Percentiles rank a stretch among this genome's conserved stretches.
Evolutionary conservation across 2,888 invertebrate species (phyloP).

Genomic region (Drosophila birchii): DNA sequence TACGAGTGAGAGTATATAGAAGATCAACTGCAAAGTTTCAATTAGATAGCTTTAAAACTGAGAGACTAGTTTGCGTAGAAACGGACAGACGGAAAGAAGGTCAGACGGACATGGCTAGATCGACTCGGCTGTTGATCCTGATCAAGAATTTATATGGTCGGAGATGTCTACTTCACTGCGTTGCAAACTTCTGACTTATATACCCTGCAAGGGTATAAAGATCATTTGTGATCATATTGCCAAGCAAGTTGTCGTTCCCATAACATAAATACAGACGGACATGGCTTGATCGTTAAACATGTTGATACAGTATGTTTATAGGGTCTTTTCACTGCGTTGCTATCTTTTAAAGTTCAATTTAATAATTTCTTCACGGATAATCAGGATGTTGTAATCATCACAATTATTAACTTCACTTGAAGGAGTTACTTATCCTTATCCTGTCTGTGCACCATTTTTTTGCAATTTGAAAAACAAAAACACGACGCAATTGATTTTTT

Average conservation of each 20-base stretch:
- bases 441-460: neutral
- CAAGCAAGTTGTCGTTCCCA: neutral
- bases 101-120: no score
- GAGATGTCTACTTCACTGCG: no score
- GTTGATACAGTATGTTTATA: no score
- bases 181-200: no score
- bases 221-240: neutral
- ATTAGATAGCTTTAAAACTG: no score
- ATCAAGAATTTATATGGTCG: no score
- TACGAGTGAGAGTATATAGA: no score
- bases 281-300: neutral
- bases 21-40: no score
- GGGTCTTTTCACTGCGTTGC: neutral
- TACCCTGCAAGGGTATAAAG: no score
- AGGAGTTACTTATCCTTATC: neutral
- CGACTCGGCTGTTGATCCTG: no score
- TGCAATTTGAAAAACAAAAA: conserved; percentile 13
- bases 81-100: no score
- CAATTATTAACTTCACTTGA: neutral
- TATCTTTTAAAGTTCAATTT: neutral
- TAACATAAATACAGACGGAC: neutral
- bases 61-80: no score
- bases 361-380: neutral
- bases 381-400: neutral
- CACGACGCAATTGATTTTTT: neutral